A percentile compares a stretch with the other conserved stretches of the same genome.
phyloP scores from a whole-genome alignment of 1,140 invertebrate species.

The Drosophila setifemur region DNA sequence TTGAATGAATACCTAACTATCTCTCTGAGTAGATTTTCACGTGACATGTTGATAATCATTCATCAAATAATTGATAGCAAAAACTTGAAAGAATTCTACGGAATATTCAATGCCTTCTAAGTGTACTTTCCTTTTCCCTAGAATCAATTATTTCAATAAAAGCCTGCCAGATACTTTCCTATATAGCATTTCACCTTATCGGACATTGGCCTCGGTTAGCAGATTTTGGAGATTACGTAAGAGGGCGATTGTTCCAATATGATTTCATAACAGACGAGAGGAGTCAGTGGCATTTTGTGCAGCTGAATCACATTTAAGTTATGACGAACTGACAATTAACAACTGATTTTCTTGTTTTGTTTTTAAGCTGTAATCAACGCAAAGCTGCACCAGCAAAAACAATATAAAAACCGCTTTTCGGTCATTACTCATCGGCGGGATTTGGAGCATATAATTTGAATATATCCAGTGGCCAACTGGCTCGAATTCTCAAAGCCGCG shows the following conservation, averaged over 20 bases:
- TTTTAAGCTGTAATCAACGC: constrained; percentile 30
- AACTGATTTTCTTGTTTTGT: constrained; percentile 26
- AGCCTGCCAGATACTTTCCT: background rate
- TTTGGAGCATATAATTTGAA: constrained; percentile 7
- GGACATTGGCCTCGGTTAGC: constrained; percentile 6
- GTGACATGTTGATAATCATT: constrained; percentile 9
- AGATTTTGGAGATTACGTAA: constrained; percentile 17
- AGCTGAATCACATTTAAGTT: constrained; percentile 55
- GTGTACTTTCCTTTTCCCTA: background rate
- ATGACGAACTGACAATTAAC: constrained; percentile 62
- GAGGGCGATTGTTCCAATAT: background rate
- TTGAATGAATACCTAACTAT: constrained; percentile 5
- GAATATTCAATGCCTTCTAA: background rate
- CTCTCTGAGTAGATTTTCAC: constrained; percentile 4
- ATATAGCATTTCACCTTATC: constrained; percentile 13
- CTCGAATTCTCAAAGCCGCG: background rate
- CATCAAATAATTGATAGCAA: constrained; percentile 3
- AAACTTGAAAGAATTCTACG: background rate
- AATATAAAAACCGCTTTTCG: background rate
- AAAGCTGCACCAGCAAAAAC: constrained; percentile 21
- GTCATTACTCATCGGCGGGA: constrained; percentile 21
- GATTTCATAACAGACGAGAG: constrained; percentile 14
- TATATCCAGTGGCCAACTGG: constrained; percentile 5
- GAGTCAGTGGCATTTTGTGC: background rate
- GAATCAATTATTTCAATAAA: constrained; percentile 4